Evolutionary conservation across 2,113 vertebrate genomes (phyloP).

Genomic region (Spea multiplicata): DNA sequence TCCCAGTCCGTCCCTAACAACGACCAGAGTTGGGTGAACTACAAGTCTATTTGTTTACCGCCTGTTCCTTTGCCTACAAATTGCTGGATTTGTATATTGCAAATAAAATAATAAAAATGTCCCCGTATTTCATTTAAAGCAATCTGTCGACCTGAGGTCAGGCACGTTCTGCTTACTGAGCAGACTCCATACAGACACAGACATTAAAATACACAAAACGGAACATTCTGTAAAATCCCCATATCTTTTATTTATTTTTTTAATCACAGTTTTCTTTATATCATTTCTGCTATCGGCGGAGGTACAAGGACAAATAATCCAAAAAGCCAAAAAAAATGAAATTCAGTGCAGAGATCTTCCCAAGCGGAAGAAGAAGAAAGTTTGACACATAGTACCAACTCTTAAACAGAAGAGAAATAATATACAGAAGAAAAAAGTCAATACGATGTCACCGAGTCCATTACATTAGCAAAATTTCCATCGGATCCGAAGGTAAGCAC

Average conservation of each 20-base stretch:
- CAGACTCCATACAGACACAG: neutral
- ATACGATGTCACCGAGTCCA: constrained; percentile 1
- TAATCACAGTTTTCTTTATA: constrained; percentile 44
- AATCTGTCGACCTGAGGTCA: too few species aligned
- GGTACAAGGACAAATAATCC: constrained; percentile 6
- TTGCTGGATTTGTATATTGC: neutral
- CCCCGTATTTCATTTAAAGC: too few species aligned
- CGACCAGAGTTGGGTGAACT: neutral
- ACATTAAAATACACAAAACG: neutral
- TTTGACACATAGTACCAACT: constrained; percentile 37
- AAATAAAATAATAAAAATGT: too few species aligned
- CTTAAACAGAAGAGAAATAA: constrained; percentile 17
- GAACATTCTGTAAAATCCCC: constrained; percentile 32
- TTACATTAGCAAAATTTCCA: constrained; percentile 19
- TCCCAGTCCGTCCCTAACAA: too few species aligned
- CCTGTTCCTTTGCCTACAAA: neutral
- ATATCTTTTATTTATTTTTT: constrained; percentile 30
- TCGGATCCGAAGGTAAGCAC: neutral
- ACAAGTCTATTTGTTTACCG: neutral
- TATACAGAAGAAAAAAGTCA: neutral
- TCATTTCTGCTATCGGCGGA: constrained; percentile 42
- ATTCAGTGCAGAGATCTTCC: constrained; percentile 44
- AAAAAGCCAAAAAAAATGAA: constrained; percentile 16
- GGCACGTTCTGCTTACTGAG: neutral
- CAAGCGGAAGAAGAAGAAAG: constrained; percentile 42